Evolutionary conservation across 2,888 invertebrate genomes (phyloP).

Genomic region (Phrixothrix hirtus): DNA sequence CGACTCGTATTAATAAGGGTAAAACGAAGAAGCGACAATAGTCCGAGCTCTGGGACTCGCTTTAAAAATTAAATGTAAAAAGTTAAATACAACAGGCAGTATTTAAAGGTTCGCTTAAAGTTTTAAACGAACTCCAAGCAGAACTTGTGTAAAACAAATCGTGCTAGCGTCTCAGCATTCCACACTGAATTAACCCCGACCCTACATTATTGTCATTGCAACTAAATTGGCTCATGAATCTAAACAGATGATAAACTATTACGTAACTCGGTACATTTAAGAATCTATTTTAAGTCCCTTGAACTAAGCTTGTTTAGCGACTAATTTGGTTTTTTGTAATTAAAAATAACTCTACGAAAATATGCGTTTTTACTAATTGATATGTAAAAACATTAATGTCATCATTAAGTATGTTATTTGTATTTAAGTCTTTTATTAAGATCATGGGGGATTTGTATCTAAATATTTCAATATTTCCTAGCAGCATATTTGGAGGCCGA

Average conservation of each 20-base stretch:
- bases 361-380: no score
- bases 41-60: conserved; percentile 20
- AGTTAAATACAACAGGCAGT: conserved; percentile 23
- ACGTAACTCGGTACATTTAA: conserved; percentile 1
- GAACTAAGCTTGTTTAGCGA: not conserved
- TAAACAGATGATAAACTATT: conserved; percentile 38
- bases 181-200: conserved; percentile 33
- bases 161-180: conserved; percentile 29
- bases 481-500: no score
- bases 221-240: conserved; percentile 55
- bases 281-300: not conserved
- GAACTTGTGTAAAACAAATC: conserved; percentile 16
- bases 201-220: conserved; percentile 50
- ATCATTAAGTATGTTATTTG: no score
- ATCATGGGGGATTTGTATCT: no score
- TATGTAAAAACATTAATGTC: no score
- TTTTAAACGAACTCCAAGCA: conserved; percentile 19
- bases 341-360: no score
- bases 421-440: no score
- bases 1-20: conserved; percentile 22
- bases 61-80: conserved; percentile 27
- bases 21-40: conserved; percentile 20
- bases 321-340: no score
- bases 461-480: no score
- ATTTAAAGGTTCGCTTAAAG: conserved; percentile 21